Percentiles rank a stretch among this genome's conserved stretches.
Conservation (phyloP, 2,888 invertebrate species). For the Encarsia formosa region DNA sequence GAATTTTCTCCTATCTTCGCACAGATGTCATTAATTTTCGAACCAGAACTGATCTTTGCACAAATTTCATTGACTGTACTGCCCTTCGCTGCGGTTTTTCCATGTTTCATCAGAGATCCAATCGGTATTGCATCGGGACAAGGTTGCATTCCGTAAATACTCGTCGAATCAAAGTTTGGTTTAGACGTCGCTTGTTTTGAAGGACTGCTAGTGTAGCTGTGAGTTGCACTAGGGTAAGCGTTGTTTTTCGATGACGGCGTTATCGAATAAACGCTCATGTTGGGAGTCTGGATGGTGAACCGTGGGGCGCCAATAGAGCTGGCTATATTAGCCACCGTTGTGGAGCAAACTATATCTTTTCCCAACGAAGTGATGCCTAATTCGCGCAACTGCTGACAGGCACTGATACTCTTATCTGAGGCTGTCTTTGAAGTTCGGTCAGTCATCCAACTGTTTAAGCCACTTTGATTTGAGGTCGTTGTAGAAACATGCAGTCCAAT, state of each 20-base stretch:
- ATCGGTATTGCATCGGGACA: constrained; percentile 49
- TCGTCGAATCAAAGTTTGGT: constrained; percentile 30
- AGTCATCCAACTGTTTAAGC: constrained; percentile 11
- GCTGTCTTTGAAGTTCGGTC: constrained; percentile 3
- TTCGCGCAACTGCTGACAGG: constrained; percentile 21
- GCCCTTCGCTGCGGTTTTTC: constrained; percentile 40
- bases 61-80: constrained; percentile 45
- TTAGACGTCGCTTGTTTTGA: constrained; percentile 21
- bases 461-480: constrained; percentile 27
- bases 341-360: constrained; percentile 24
- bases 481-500: constrained; percentile 38
- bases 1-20: constrained; percentile 48
- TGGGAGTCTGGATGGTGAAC: constrained; percentile 37
- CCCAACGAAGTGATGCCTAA: constrained; percentile 23
- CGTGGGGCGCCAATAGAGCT: constrained; percentile 31
- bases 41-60: constrained; percentile 40
- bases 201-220: constrained; percentile 11
- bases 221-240: constrained; percentile 17
- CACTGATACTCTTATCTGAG: not conserved
- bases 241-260: constrained; percentile 35
- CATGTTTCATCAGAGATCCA: constrained; percentile 44
- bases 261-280: constrained; percentile 41
- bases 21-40: constrained; percentile 48
- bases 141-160: constrained; percentile 41
- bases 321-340: constrained; percentile 21